These are phyloP conservation scores for Orchesella cincta DNA, from an alignment of 1,140 invertebrate genomes.

Conservation along the genomic window DNA sequence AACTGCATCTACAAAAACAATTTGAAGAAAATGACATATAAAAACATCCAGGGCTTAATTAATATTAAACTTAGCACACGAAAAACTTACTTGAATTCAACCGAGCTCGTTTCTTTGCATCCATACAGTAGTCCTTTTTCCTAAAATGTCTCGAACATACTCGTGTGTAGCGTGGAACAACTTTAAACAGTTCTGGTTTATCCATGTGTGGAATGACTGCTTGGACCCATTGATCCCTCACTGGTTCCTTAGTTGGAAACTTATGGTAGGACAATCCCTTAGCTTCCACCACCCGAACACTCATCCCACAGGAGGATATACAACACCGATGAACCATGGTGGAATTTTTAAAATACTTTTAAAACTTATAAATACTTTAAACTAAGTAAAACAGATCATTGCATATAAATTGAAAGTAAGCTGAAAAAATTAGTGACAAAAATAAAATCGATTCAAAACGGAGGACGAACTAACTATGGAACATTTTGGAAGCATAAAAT, in stretches of 20 bases:
- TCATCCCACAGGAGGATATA: conserved; percentile 49
- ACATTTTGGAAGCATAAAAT: too few species aligned
- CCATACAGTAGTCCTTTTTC: conserved; percentile 49
- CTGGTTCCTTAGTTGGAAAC: conserved; percentile 45
- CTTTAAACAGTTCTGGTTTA: conserved; percentile 46
- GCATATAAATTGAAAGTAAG: too few species aligned
- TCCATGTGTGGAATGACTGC: conserved; percentile 48
- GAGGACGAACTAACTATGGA: too few species aligned
- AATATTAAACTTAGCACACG: background rate
- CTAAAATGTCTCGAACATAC: conserved; percentile 50
- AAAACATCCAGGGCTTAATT: conserved; percentile 11
- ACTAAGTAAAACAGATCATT: background rate
- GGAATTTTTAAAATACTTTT: background rate
- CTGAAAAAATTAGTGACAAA: too few species aligned
- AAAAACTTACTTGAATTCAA: conserved; percentile 46
- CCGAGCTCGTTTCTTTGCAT: conserved; percentile 47
- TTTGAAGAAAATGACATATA: conserved; percentile 8
- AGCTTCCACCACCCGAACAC: conserved; percentile 42
- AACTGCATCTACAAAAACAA: conserved; percentile 42
- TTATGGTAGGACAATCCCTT: conserved; percentile 48
- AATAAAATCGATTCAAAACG: too few species aligned
- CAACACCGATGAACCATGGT: conserved; percentile 50
- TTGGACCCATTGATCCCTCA: conserved; percentile 48
- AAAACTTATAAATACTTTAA: background rate
- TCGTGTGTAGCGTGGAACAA: conserved; percentile 47